These are phyloP conservation scores for Xestia c-nigrum DNA, from an alignment of 2,888 invertebrate species.

Conservation along the genomic window DNA sequence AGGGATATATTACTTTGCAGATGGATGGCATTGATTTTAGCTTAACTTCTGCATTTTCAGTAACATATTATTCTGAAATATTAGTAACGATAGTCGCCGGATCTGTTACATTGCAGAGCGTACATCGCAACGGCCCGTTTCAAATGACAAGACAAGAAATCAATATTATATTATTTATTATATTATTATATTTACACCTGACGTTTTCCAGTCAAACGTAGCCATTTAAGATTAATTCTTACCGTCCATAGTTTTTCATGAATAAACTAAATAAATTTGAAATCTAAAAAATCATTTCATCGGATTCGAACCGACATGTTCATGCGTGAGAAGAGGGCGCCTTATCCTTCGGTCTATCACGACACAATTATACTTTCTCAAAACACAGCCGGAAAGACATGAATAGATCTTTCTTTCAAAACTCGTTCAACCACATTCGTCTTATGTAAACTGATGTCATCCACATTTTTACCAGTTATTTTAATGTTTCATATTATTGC, in stretches of 20 bases:
- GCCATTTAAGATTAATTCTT: too few species aligned
- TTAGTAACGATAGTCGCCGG: not conserved
- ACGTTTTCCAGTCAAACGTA: too few species aligned
- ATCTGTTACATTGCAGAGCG: not conserved
- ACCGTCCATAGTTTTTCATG: not conserved
- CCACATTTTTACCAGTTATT: too few species aligned
- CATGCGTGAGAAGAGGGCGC: not conserved
- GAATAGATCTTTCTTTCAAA: not conserved
- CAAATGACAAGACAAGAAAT: not conserved
- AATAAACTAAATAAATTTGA: not conserved
- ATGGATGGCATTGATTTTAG: constrained; percentile 24
- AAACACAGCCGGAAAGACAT: not conserved
- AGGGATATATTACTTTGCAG: not conserved
- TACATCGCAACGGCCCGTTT: not conserved
- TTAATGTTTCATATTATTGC: too few species aligned
- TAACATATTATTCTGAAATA: not conserved
- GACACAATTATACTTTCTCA: not conserved
- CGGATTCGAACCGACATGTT: not conserved
- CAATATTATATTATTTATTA: too few species aligned
- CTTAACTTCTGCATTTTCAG: not conserved
- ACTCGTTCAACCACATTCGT: not conserved
- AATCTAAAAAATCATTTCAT: not conserved
- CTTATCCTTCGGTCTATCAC: not conserved
- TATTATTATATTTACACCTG: too few species aligned
- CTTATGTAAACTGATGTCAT: too few species aligned